Evolutionary conservation across 2,113 vertebrate genomes (phyloP).

Genomic region (Delphinapterus leucas): DNA sequence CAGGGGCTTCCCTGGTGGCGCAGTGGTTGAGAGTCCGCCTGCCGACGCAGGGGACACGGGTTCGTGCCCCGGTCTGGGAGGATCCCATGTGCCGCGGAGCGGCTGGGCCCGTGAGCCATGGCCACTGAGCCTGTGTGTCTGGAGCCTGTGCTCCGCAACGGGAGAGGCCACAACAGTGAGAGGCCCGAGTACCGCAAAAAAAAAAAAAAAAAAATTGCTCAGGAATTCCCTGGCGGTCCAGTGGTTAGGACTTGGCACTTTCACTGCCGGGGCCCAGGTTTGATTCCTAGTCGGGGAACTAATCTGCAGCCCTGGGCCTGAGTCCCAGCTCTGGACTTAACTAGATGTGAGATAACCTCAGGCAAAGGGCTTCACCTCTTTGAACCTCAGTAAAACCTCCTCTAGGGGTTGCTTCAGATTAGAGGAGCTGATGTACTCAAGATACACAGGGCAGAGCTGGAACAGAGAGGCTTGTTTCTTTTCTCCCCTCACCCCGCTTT

Average conservation of each 20-base stretch:
- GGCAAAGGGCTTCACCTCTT: neutral
- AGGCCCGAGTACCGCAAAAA: neutral
- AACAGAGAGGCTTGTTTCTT: neutral
- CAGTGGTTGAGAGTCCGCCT: no score
- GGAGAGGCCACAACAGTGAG: no score
- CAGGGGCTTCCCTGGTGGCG: no score
- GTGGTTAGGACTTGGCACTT: neutral
- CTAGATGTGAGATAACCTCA: neutral
- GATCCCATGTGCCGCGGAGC: no score
- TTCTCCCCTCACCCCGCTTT: neutral
- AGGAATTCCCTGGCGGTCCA: neutral
- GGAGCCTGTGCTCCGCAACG: no score
- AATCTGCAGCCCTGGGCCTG: neutral
- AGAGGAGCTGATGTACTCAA: neutral
- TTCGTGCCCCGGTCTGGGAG: no score
- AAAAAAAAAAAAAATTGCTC: neutral
- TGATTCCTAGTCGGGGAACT: neutral
- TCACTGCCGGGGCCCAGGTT: neutral
- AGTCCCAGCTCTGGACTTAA: neutral
- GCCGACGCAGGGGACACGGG: no score
- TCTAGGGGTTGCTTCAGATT: neutral
- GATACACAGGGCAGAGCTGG: no score
- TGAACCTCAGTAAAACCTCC: neutral
- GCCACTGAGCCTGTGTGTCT: no score
- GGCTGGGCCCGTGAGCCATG: no score